These are phyloP conservation scores for Drosophila virilis DNA, from an alignment of 1,140 invertebrate species.

Conservation along the genomic window DNA sequence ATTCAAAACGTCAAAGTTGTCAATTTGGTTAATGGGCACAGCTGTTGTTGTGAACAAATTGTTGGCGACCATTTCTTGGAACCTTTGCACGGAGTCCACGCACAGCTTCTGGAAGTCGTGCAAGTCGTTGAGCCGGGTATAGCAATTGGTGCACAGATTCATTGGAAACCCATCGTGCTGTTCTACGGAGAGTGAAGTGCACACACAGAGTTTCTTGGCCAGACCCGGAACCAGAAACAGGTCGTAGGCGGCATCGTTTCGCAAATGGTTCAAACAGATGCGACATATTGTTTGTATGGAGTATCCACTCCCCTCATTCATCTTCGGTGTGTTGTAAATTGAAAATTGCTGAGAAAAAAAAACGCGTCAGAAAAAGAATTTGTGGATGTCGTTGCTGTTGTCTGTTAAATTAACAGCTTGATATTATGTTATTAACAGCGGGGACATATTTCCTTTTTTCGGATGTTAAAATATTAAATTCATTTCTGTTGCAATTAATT, in stretches of 20 bases:
- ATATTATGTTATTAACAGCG: constrained; percentile 14
- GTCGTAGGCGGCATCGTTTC: constrained; percentile 64
- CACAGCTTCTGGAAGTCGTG: constrained; percentile 78
- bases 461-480: neutral
- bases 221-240: constrained; percentile 72
- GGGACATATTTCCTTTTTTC: neutral
- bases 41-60: constrained; percentile 47
- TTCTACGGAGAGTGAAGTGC: constrained; percentile 73
- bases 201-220: constrained; percentile 73
- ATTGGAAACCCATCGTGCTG: constrained; percentile 75
- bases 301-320: constrained; percentile 58
- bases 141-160: constrained; percentile 69
- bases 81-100: constrained; percentile 69
- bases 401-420: constrained; percentile 24
- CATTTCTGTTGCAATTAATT: neutral
- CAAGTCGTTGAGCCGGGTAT: constrained; percentile 64
- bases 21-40: constrained; percentile 28
- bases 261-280: constrained; percentile 71
- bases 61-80: constrained; percentile 69
- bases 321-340: constrained; percentile 24
- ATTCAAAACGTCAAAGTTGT: constrained; percentile 62
- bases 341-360: constrained; percentile 41
- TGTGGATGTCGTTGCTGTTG: constrained; percentile 18
- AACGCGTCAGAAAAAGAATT: constrained; percentile 19
- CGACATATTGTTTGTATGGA: constrained; percentile 77